Percentiles rank a stretch among this genome's conserved stretches.
Evolutionary conservation across 2,888 invertebrate species (phyloP).

Genomic region (Phanerotoma sp.): DNA sequence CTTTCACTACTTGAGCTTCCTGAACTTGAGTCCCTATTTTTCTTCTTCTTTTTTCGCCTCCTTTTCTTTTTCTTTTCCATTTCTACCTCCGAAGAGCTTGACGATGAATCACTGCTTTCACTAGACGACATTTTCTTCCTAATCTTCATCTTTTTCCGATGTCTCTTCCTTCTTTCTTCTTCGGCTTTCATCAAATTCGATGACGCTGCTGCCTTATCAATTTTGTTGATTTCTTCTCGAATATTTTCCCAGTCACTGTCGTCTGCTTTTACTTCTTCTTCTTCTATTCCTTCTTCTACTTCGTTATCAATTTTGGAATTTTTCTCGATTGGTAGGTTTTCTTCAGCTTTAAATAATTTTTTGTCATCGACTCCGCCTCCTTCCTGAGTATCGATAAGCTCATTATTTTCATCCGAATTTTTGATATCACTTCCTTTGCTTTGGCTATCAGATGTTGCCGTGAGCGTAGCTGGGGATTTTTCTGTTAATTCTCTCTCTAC

Average conservation of each 20-base stretch:
- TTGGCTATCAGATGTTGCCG: too few species aligned
- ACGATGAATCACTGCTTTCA: constrained; percentile 33
- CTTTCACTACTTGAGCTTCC: constrained; percentile 41
- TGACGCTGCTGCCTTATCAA: constrained; percentile 11
- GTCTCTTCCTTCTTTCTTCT: constrained; percentile 26
- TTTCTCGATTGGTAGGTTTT: too few species aligned
- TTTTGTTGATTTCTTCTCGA: constrained; percentile 28
- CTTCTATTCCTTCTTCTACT: too few species aligned
- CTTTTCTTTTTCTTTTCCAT: constrained; percentile 21
- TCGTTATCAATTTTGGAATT: too few species aligned
- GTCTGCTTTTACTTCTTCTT: too few species aligned
- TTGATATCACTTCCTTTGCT: too few species aligned
- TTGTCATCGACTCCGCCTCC: too few species aligned
- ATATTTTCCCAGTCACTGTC: constrained; percentile 9
- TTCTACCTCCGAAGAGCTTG: constrained; percentile 24
- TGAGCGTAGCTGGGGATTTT: too few species aligned
- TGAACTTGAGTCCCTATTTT: constrained; percentile 27
- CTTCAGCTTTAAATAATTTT: too few species aligned
- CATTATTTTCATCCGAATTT: too few species aligned
- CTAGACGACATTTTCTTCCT: constrained; percentile 24
- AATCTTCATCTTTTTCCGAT: constrained; percentile 13
- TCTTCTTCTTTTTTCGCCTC: constrained; percentile 33
- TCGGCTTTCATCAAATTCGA: constrained; percentile 42
- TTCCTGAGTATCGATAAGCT: too few species aligned
- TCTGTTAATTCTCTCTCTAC: too few species aligned